Percentiles rank a stretch among this genome's conserved stretches.
Evolutionary conservation across 2,797 vertebrate species (phyloP).

Genomic region (Hoplostethus mediterraneus): DNA sequence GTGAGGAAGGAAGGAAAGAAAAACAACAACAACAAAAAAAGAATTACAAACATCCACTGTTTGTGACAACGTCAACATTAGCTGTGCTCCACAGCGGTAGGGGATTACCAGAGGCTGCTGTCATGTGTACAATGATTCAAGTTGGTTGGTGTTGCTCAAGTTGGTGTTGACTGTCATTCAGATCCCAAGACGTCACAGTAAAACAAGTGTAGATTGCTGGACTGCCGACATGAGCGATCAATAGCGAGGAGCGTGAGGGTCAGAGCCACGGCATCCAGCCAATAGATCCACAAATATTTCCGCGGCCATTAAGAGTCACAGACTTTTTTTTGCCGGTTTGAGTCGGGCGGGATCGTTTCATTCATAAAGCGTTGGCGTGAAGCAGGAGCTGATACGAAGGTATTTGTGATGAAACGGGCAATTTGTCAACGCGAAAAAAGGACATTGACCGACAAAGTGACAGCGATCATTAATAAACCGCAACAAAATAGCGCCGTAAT

Average conservation of each 20-base stretch:
- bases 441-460: neutral
- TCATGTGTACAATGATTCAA: constrained; percentile 26
- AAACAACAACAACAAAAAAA: constrained; percentile 3
- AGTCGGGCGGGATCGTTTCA: neutral
- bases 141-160: no score
- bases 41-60: constrained; percentile 27
- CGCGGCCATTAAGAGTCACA: neutral
- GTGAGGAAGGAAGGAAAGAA: neutral
- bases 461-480: neutral
- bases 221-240: neutral
- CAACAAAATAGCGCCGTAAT: constrained; percentile 5
- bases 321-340: no score
- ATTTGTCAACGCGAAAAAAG: neutral
- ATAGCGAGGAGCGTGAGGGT: neutral
- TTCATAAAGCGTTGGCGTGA: neutral
- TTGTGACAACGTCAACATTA: constrained; percentile 59
- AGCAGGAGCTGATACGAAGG: neutral
- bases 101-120: constrained; percentile 29
- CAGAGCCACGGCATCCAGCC: neutral
- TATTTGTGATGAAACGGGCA: neutral
- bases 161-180: constrained; percentile 39
- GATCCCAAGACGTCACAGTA: constrained; percentile 10
- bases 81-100: constrained; percentile 7
- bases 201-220: neutral
- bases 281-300: neutral